A percentile compares a stretch with the other conserved stretches of the same genome.
Conservation (phyloP, 1,140 invertebrate genomes). For the Pseudomyrmex pallidus region DNA sequence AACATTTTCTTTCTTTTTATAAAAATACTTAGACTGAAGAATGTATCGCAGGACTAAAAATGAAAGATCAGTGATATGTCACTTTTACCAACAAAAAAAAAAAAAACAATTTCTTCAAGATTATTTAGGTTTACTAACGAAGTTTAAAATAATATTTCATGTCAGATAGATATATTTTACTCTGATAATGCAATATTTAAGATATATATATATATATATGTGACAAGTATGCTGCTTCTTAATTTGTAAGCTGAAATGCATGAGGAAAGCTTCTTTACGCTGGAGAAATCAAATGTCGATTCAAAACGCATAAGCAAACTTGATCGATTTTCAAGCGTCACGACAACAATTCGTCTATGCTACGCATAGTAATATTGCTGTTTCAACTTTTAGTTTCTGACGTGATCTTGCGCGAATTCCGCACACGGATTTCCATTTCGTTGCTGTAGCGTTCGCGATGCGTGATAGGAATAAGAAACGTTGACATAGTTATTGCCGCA, state of each 20-base stretch:
- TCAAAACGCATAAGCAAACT: constrained; percentile 19
- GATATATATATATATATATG: no score
- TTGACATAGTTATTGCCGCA: constrained; percentile 45
- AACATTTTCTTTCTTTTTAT: background rate
- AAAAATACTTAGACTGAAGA: background rate
- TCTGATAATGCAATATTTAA: background rate
- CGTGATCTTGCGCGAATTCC: constrained; percentile 37
- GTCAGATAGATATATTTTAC: background rate
- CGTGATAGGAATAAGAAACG: constrained; percentile 43
- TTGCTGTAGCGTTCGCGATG: constrained; percentile 14
- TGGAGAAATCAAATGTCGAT: constrained; percentile 26
- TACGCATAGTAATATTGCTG: constrained; percentile 30
- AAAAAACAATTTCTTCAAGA: background rate
- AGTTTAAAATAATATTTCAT: background rate
- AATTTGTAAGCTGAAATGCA: background rate
- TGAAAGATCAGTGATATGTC: background rate
- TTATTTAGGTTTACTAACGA: background rate
- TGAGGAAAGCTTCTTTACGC: background rate
- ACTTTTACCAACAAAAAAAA: background rate
- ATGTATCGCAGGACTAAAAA: background rate
- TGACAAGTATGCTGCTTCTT: background rate
- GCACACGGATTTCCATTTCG: constrained; percentile 57
- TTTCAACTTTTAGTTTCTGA: constrained; percentile 45
- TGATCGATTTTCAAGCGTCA: constrained; percentile 32
- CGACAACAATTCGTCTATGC: constrained; percentile 26